A percentile compares a stretch with the other conserved stretches of the same genome.
phyloP scores from a whole-genome alignment of 2,888 invertebrate genomes.

The Bembecia ichneumoniformis region DNA sequence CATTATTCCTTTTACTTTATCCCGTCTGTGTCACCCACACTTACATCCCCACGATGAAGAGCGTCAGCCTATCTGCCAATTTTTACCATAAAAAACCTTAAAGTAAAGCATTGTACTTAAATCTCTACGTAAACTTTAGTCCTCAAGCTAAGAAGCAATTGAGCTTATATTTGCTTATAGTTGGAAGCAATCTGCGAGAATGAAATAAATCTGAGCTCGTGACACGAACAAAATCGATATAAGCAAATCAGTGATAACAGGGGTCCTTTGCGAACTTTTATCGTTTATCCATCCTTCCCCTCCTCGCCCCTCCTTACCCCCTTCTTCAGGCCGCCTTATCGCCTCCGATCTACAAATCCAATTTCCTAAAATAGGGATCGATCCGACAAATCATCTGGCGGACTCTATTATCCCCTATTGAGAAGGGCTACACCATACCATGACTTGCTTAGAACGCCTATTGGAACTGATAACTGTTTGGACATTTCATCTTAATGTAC shows the following conservation, averaged over 20 bases:
- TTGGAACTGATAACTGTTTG: neutral
- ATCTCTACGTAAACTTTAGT: too few relatives aligned
- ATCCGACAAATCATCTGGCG: conserved; percentile 72
- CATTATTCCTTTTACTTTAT: too few relatives aligned
- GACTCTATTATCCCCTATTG: conserved; percentile 46
- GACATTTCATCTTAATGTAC: too few relatives aligned
- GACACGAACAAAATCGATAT: conserved; percentile 51
- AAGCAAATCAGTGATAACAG: conserved; percentile 67
- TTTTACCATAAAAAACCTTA: too few relatives aligned
- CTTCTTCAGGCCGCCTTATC: conserved; percentile 43
- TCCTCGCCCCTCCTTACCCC: conserved; percentile 13
- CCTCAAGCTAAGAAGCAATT: too few relatives aligned
- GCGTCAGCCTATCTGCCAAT: too few relatives aligned
- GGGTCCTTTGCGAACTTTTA: conserved; percentile 48
- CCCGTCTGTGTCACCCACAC: too few relatives aligned
- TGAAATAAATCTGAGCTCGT: conserved; percentile 34
- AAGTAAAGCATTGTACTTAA: too few relatives aligned
- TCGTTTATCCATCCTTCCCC: conserved; percentile 27
- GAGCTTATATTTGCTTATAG: too few relatives aligned
- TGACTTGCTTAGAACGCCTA: neutral
- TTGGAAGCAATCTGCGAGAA: conserved; percentile 17
- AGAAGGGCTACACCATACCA: neutral
- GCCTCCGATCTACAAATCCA: conserved; percentile 71
- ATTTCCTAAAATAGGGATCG: conserved; percentile 73
- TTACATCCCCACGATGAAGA: too few relatives aligned